Base-by-base conservation (phyloP, 2,113 vertebrate genomes). In the Pristiophorus japonicus region DNA sequence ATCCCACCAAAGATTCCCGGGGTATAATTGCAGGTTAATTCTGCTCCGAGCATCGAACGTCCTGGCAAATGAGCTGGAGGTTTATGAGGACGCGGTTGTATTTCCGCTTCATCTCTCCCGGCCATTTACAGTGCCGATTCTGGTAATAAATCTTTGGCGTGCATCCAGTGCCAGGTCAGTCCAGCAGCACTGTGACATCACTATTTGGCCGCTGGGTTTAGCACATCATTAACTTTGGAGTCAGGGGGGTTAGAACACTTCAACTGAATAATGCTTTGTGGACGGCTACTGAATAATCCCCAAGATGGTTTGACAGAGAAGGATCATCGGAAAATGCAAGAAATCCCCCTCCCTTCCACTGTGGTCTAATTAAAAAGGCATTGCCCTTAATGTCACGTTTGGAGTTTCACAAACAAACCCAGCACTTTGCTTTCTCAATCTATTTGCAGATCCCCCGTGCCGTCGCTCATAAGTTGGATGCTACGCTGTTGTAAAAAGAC, bases 201-300 rank as follows among this genome's bases (percentile, higher is more conserved):
- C 34, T 90, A 90, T 59, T 90, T 90, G 51, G 87, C 87, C 34
- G 27, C 51, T 90, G 87, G 24, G 51, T 30, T 59, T 59, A 59
- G 87, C 51, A 90, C 87, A 90, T 62, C 87, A 90, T 59, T 90
- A 90, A 59, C 87, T 34, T 59, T 59, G 11, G 55, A 59, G 87
- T 90, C 87, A 59, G 47, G 16, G 51, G 62, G 51, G 51, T 90
- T 90, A 90, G 51, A 90, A 90, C 87, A 62, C 87, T 90, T 62
- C 27, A 30, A 55, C 51, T 51, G 87, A 90, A 90, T 90, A 55
- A 59, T 6, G 11, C 4, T 90, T 90, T 59, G 47, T 27, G 87
- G 55, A 59, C 5, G 51, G 30, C 2, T 34, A 34, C 30, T 34
- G 87, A 55, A 18, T 45, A 81, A 81, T 81, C 38, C 51, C 55